A percentile compares a stretch with the other conserved stretches of the same genome.
Conservation (phyloP, 1,140 invertebrate genomes). For the Macrocentrus cingulum region DNA sequence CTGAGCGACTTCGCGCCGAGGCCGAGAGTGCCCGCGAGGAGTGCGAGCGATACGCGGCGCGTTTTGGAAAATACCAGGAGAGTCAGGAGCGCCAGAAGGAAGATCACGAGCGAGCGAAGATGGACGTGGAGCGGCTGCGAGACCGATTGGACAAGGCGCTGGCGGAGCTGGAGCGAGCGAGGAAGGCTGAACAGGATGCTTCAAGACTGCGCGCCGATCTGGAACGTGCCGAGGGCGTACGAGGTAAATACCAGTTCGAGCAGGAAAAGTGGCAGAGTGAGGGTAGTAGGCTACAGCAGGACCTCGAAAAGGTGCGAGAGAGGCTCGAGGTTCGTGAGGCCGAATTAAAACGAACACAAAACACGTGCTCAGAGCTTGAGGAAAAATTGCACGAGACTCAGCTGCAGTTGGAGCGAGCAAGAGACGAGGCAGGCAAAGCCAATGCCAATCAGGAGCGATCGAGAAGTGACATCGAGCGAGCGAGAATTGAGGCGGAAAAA, state of each 20-base stretch:
- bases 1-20: conserved; percentile 69
- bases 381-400: conserved; percentile 76
- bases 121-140: conserved; percentile 81
- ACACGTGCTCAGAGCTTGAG: conserved; percentile 70
- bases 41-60: conserved; percentile 72
- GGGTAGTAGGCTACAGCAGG: conserved; percentile 63
- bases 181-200: conserved; percentile 69
- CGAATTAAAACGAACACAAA: conserved; percentile 72
- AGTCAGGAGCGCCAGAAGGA: conserved; percentile 72
- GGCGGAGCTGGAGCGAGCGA: conserved; percentile 73
- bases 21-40: conserved; percentile 72
- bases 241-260: conserved; percentile 86
- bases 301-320: conserved; percentile 73
- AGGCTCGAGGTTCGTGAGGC: conserved; percentile 71
- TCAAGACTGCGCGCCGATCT: conserved; percentile 70
- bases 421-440: conserved; percentile 75
- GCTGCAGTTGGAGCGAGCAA: conserved; percentile 76
- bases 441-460: conserved; percentile 74
- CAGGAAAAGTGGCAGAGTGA: conserved; percentile 74
- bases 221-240: conserved; percentile 72
- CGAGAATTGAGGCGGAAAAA: conserved; percentile 84
- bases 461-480: conserved; percentile 73
- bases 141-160: conserved; percentile 80
- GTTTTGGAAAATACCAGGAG: conserved; percentile 79
- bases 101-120: conserved; percentile 76